Base-by-base conservation (phyloP, 2,888 invertebrate species). In the Drosophila paranaensis region DNA sequence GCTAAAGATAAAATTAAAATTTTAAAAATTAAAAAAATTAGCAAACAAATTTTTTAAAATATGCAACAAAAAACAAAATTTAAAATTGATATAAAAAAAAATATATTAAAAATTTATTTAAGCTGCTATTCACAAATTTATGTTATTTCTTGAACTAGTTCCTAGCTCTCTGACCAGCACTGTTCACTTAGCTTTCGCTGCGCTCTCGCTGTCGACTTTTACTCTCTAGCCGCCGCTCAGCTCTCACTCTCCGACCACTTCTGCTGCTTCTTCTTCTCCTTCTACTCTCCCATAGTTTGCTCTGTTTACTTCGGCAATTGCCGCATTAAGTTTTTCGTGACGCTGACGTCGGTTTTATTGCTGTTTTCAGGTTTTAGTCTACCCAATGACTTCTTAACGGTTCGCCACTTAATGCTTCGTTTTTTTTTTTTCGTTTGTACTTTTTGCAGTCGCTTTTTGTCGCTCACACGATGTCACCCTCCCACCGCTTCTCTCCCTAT, bases 331-430 rank as follows among this genome's bases (percentile, higher is more conserved):
- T 73, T 66, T 53, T 43, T 60, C 43, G 25, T 56, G 66, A 54
- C 61, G 40, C 56, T 53, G 51, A 33, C 55, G 56, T 66, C 57
- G 43, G 43, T 62, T 60, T 74, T 55, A 75, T 77, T 75, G 64
- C 69, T 63, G 69, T 68, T 77, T 77, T 88, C 79, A 88, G 71
- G 71, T 81, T 83, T 88, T 79, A 64, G 79, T 75, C 75, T 82
- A 68, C 53, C 82, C 88, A 88, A 82, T 88, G 84, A 85, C 89
- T 85, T 85, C 88, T 85, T 85, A 85, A 85, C 84, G 84, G 84
- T 89, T 77, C 69, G 80, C 86, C 82, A 88, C 88, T 89, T 89
- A 89, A 84, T 82, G 79, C 90, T 64, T 74, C 56, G 68, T 27
- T 75, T 79, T 67, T 72, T 63, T 63, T 27, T 68, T 64, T 27